Conservation (phyloP, 2,113 vertebrate genomes). For the Fukomys damarensis region DNA sequence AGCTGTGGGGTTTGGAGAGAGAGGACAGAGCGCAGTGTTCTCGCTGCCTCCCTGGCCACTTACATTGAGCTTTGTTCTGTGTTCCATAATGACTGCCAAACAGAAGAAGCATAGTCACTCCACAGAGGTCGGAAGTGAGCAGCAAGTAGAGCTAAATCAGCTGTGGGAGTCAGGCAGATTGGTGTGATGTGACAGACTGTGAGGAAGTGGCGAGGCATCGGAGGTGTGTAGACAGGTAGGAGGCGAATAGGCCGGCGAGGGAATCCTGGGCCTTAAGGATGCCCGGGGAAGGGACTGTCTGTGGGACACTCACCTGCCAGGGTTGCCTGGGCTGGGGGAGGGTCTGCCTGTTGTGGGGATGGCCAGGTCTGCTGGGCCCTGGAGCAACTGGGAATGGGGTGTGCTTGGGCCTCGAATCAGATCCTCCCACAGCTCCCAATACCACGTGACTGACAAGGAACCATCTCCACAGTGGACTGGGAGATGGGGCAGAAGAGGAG, state of each 20-base stretch:
- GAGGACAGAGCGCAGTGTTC: not conserved
- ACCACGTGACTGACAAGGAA: too few species aligned
- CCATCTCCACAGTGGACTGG: fast-evolving
- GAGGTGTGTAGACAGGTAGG: too few species aligned
- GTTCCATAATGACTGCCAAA: not conserved
- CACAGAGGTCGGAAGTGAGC: not conserved
- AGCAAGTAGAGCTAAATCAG: too few species aligned
- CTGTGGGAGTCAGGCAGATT: not conserved
- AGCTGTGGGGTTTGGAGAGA: too few species aligned
- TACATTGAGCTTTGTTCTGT: not conserved
- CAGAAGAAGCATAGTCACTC: not conserved
- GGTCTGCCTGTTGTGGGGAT: not conserved
- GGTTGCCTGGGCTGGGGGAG: too few species aligned
- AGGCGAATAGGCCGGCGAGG: not conserved
- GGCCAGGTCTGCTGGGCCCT: not conserved
- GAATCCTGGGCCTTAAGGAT: not conserved
- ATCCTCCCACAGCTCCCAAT: not conserved
- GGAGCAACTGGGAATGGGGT: not conserved
- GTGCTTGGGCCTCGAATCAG: not conserved
- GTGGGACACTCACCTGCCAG: not conserved
- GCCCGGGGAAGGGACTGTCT: not conserved
- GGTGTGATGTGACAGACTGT: not conserved
- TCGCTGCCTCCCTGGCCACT: not conserved
- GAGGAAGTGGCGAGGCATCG: not conserved
- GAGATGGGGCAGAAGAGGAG: not conserved